A percentile compares a stretch with the other conserved stretches of the same genome.
These are phyloP conservation scores for Poeciliopsis turrubarensis DNA, from an alignment of 2,113 vertebrate species.

Conservation along the genomic window DNA sequence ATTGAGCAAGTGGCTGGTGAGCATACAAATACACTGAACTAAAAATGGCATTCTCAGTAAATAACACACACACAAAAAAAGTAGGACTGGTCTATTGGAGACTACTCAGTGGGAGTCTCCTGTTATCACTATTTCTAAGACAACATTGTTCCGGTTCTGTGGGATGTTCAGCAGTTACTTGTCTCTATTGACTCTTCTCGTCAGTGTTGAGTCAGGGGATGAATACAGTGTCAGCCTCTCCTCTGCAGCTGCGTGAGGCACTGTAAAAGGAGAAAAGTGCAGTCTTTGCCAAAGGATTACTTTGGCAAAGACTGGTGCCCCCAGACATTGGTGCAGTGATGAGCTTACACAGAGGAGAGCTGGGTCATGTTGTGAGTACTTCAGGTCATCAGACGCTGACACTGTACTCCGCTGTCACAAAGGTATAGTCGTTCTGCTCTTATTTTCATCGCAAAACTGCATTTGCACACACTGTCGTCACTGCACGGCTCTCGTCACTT, in stretches of 20 bases:
- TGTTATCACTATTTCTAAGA: slow-evolving; percentile 31
- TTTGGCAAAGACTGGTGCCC: slow-evolving; percentile 68
- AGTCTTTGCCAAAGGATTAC: slow-evolving; percentile 69
- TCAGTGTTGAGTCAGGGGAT: slow-evolving; percentile 57
- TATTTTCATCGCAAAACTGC: slow-evolving; percentile 21
- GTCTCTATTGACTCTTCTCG: slow-evolving; percentile 50
- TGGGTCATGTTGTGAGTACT: slow-evolving; percentile 58
- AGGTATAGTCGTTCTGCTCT: slow-evolving; percentile 43
- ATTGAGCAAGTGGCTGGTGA: background rate
- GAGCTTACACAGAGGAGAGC: slow-evolving; percentile 47
- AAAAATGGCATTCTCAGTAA: background rate
- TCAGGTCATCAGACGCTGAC: slow-evolving; percentile 68
- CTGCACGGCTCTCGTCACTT: slow-evolving; percentile 28
- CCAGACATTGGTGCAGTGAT: slow-evolving; percentile 64
- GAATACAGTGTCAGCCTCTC: slow-evolving; percentile 62
- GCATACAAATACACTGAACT: background rate
- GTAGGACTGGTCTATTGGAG: background rate
- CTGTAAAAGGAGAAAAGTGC: slow-evolving; percentile 50
- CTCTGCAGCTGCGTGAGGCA: slow-evolving; percentile 68
- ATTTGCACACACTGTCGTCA: slow-evolving; percentile 8
- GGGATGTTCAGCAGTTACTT: slow-evolving; percentile 35
- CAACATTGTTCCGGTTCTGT: slow-evolving; percentile 42
- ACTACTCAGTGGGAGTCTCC: slow-evolving; percentile 1
- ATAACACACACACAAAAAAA: slow-evolving; percentile 18
- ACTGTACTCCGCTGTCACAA: slow-evolving; percentile 48